A percentile compares a stretch with the other conserved stretches of the same genome.
Conservation (phyloP, 2,888 invertebrate species). For the Hipparchia sbordonii region DNA sequence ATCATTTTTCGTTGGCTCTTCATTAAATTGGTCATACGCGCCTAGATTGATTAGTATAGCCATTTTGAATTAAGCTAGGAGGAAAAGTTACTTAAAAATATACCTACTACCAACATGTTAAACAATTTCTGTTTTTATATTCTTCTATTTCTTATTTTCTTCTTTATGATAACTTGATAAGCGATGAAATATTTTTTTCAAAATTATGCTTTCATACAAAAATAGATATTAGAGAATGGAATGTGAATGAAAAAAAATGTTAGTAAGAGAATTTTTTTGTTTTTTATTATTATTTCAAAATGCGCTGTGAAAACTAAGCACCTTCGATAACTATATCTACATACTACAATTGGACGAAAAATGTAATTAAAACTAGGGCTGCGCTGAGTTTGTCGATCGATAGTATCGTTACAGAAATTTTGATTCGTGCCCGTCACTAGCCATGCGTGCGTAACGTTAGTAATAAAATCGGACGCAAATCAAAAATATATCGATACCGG, state of each 20-base stretch:
- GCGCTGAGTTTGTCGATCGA: constrained; percentile 62
- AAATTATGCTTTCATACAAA: neutral
- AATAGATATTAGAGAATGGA: constrained; percentile 22
- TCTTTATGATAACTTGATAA: neutral
- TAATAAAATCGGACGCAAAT: constrained; percentile 28
- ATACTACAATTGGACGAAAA: constrained; percentile 77
- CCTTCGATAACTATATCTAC: constrained; percentile 60
- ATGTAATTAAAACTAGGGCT: constrained; percentile 67
- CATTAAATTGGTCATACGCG: constrained; percentile 10
- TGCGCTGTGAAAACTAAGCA: constrained; percentile 71
- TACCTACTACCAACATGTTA: neutral
- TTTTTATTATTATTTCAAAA: constrained; percentile 20
- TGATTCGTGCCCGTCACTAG: constrained; percentile 26
- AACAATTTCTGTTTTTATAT: neutral
- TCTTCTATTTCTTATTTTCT: neutral
- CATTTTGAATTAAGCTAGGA: neutral
- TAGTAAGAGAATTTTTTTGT: neutral
- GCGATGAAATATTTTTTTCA: neutral
- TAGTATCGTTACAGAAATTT: constrained; percentile 27
- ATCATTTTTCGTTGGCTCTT: neutral
- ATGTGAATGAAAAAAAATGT: constrained; percentile 24
- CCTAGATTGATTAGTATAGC: constrained; percentile 3
- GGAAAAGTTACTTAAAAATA: neutral
- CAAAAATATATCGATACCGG: constrained; percentile 24
- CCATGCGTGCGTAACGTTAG: constrained; percentile 28